Conservation (phyloP, 92 coral and sea anemone genomes). For the Actinostola sp. region DNA sequence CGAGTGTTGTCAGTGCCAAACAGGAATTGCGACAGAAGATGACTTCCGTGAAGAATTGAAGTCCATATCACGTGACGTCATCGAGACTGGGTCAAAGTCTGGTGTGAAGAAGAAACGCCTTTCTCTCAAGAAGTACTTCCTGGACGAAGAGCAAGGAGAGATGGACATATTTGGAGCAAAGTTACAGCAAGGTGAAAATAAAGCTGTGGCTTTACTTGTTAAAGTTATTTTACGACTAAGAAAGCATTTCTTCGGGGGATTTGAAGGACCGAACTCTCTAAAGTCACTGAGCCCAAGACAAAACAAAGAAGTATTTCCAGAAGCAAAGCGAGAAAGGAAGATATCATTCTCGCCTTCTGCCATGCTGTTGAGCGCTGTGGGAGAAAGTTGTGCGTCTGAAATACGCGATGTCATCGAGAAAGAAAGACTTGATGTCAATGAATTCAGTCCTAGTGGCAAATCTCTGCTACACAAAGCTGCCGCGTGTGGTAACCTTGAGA, state of each 20-base stretch:
- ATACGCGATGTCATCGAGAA: constrained; percentile 79
- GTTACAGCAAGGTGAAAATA: constrained; percentile 45
- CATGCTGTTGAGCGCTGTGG: constrained; percentile 80
- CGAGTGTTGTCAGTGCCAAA: constrained; percentile 78
- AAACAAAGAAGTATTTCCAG: constrained; percentile 17
- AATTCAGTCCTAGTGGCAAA: constrained; percentile 83
- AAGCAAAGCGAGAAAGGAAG: constrained; percentile 29
- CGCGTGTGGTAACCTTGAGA: constrained; percentile 77
- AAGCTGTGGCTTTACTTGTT: constrained; percentile 67
- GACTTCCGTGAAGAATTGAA: constrained; percentile 84
- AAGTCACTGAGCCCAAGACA: constrained; percentile 38
- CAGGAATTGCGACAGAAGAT: constrained; percentile 69
- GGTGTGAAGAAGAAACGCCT: constrained; percentile 11
- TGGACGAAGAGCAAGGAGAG: constrained; percentile 86
- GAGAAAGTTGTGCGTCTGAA: constrained; percentile 76
- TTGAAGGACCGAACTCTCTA: constrained; percentile 53
- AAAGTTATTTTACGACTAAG: constrained; percentile 75
- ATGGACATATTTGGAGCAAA: constrained; percentile 59
- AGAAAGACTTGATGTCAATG: constrained; percentile 78
- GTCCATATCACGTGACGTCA: constrained; percentile 67
- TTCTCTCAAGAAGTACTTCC: constrained; percentile 37
- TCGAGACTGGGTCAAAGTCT: constrained; percentile 52
- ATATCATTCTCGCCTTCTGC: constrained; percentile 85
- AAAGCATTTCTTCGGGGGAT: constrained; percentile 73
- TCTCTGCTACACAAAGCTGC: constrained; percentile 88